Evolutionary conservation across 2,113 vertebrate species (phyloP).

Genomic region (Erinaceus europaeus): DNA sequence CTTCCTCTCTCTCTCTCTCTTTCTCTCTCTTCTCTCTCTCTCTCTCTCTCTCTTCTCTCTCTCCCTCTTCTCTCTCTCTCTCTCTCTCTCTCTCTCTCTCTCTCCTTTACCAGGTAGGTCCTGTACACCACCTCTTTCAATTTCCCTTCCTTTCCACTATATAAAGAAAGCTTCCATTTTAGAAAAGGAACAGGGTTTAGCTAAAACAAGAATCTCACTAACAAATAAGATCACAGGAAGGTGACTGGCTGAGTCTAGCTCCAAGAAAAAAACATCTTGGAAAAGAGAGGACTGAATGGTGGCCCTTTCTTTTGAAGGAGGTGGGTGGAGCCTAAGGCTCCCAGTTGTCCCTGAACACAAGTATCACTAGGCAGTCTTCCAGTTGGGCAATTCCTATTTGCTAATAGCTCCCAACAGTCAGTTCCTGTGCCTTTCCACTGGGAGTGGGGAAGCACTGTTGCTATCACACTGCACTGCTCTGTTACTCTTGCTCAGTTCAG

Average conservation of each 20-base stretch:
- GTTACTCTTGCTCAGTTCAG: constrained; percentile 15
- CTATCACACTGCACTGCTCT: constrained; percentile 26
- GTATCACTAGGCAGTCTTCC: not conserved
- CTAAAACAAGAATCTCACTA: not conserved
- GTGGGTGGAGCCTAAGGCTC: not conserved
- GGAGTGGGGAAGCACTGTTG: not conserved
- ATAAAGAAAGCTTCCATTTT: not conserved
- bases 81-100: not conserved
- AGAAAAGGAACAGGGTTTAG: constrained; percentile 8
- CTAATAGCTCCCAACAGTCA: constrained; percentile 12
- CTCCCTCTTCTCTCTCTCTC: not conserved
- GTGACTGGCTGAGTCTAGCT: constrained; percentile 40
- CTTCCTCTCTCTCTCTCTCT: too few species aligned
- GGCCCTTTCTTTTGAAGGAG: constrained; percentile 18
- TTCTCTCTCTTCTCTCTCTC: too few species aligned
- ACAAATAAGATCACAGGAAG: constrained; percentile 41
- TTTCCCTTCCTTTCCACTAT: not conserved
- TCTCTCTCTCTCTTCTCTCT: not conserved
- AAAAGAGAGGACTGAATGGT: not conserved
- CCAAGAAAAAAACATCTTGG: not conserved
- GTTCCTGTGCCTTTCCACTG: not conserved
- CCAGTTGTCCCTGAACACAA: constrained; percentile 37
- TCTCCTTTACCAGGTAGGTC: fast-evolving
- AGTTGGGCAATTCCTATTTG: constrained; percentile 48
- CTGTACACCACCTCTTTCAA: too few species aligned